Base-by-base conservation (phyloP, 2,797 vertebrate genomes). In the Mormyrus proboscirostris region DNA sequence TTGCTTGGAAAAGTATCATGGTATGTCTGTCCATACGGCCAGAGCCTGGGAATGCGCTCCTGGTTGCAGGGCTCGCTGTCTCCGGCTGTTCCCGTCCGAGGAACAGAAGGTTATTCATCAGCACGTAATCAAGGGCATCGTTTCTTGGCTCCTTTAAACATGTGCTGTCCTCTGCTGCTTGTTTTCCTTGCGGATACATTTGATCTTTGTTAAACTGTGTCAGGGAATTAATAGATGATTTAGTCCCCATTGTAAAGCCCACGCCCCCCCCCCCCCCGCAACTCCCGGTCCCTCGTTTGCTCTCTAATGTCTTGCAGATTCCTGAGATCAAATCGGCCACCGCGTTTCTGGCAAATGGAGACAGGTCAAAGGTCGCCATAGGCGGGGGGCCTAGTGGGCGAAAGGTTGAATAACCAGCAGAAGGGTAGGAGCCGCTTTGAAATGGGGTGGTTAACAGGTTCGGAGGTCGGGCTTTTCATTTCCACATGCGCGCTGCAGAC, bases 371-470 rank as follows among this genome's bases (percentile, higher is more conserved):
- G 96, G 94, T 97, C 95, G 96, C 92, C 91, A 91, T 94, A 88
- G 92, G 93, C 92, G 96, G 92, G 93, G 93, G 96, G 92, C 93
- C 92, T 92, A 93, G 92, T 93, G 95, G 96, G 96, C 96, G 96
- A 97, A 97, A 97, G 96, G 96, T 95, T 97, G 96, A 97, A 95
- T 96, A 96, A 97, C 95, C 96, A 95, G 92, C 95, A 98, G 95
- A 94, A 95, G 95, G 94, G 94, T 95, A 96, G 94, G 94, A 93
- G 92, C 94, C 93, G 10, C 92, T 94, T 96, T 95, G 93, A 87
- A 91, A 92, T 93, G 94, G 95, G 94, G 95, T 90, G 90, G 94
- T 96, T 93, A 93, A 93, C 93, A 95, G 92, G 91, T 94, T 94
- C 93, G 91, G 90, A 93, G 90, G 92, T 92, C 91, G 93, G 16